Percentiles rank a stretch among this genome's conserved stretches.
Conservation (phyloP, 37 sponge, comb jelly and placozoan genomes). For the Corticium candelabrum region DNA sequence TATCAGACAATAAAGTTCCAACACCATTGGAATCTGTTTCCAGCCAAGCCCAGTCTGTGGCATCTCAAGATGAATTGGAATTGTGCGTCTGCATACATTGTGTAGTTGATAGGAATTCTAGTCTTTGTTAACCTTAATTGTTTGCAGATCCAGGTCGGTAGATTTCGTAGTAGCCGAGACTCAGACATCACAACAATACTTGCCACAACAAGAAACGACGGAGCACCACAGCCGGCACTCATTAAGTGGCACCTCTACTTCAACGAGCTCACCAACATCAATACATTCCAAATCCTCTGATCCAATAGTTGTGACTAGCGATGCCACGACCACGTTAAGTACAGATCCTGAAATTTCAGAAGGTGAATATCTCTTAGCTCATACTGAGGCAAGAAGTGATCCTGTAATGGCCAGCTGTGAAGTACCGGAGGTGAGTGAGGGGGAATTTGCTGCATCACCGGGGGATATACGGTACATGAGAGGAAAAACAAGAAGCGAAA, state of each 20-base stretch:
- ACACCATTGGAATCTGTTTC: no score
- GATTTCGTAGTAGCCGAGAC: neutral
- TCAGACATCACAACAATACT: no score
- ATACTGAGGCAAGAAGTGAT: neutral
- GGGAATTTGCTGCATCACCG: neutral
- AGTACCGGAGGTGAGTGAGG: neutral
- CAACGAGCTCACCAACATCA: neutral
- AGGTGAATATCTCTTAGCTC: neutral
- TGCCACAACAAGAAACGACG: no score
- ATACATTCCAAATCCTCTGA: neutral
- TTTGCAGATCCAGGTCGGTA: no score
- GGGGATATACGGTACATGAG: neutral
- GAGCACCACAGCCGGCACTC: neutral
- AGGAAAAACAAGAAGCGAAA: neutral
- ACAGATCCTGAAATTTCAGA: neutral
- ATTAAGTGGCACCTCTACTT: neutral
- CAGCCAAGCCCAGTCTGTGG: no score
- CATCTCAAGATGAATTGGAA: no score
- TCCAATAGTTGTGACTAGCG: no score
- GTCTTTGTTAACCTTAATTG: no score
- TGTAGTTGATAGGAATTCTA: no score
- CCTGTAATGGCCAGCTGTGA: neutral
- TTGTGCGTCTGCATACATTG: no score
- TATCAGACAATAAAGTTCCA: no score
- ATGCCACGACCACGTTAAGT: neutral